Base-by-base conservation (phyloP, 1,140 invertebrate genomes). In the Reticulitermes speratus region DNA sequence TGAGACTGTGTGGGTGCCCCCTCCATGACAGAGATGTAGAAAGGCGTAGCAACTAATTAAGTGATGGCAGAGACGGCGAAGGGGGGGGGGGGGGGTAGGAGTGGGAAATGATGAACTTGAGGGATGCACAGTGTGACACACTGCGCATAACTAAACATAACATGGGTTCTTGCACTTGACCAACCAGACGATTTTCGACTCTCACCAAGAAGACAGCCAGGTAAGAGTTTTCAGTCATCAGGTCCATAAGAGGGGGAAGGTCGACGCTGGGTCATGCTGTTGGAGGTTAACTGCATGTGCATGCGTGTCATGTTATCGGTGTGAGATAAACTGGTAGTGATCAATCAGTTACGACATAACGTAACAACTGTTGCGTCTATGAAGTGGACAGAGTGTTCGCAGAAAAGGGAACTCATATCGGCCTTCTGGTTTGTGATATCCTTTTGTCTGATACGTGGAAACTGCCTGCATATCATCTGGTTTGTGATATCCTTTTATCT, bases 141-240 rank as follows among this genome's bases (percentile, higher is more conserved):
- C 65, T 75, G 65, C 65, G 65, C 65, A 75, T 75, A 75, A 75
- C 65, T 30, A 75, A 75, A 75, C 65, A 75, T 75, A 75, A 75
- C 65, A 75, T 75, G 65, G 65, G n/a, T 75, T 16, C 65, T 75
- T 75, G 5, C 65, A 75, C 65, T 75, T 9, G 65, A 75, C n/a
- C 25, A 75, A 75, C 1, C n/a, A 75, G 65, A 25, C 11, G 25
- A 75, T 14, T 75, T 0, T 75, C n/a, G 12, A 75, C 65, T 75
- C 1, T 75, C 65, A 30, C 3, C 25, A 30, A 30, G 65, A 75
- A 75, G 8, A 75, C 25, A 75, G n/a, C n/a, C 25, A 75, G 65
- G 65, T 75, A 75, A 75, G n/a, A 25, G n/a, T 75, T 8, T 25
- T 30, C 65, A 30, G 9, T 30, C 65, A 75, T 8, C 65, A 75